Evolutionary conservation across 2,797 vertebrate genomes (phyloP), one percentile per base, ranked within the genome.

Genomic region (Lagorchestes hirsutus): DNA sequence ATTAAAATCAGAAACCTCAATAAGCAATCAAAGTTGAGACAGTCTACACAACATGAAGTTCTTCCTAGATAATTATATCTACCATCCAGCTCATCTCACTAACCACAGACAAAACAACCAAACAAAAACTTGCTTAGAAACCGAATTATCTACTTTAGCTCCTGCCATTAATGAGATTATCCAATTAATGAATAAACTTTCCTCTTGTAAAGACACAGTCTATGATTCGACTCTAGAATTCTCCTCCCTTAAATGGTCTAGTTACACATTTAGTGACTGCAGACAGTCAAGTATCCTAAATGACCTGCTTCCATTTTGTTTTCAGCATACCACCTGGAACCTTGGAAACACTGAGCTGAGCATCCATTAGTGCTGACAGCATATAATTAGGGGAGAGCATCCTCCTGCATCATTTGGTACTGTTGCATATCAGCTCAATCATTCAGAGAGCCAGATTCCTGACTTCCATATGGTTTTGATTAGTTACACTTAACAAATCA

Each of bases 261-360:
- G 40, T 82, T 82, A 82, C 74, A 24, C 24, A 82, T 8, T 46
- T 46, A 82, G 74, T 46, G 40, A 46, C 22, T 82, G 22, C 74
- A 82, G 40, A 27, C 22, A 46, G 22, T 40, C 22, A 46, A 82
- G 18, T 46, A 46, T 82, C 40, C 67, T 22, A 46, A 82, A n/a
- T 90, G 74, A 92, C 28, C 8, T 91, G 55, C n/a, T 92, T 58
- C 18, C 22, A 62, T 0, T 91, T 92, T 82, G 46, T 29, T 54
- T 54, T 91, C 59, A 50, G 13, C 90, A 96, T 16, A 54, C 28
- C 31, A 91, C 54, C n/a, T 91, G 55, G 90, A 82, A 4, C 52
- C 34, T 96, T 94, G 55, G 91, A 90, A 74, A 59, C n/a, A 96
- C 93, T 57, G 93, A 91, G 93, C 22, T 94, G 54, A 96, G 90